Evolutionary conservation across 1,140 invertebrate genomes (phyloP).

Genomic region (Drosophila novamexicana): DNA sequence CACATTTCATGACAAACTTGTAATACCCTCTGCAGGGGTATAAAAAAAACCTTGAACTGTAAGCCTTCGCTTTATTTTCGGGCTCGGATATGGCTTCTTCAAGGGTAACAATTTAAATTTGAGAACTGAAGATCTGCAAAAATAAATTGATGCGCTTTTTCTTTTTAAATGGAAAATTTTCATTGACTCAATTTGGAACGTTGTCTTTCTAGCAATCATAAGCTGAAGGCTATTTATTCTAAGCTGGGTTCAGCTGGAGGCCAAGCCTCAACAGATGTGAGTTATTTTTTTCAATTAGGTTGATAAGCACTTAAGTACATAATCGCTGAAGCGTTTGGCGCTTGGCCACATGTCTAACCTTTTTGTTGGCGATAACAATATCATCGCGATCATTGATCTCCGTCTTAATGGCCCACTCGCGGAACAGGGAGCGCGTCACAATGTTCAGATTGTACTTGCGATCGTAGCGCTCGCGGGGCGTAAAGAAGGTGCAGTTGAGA

Average conservation of each 20-base stretch:
- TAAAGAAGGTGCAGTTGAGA: constrained; percentile 96
- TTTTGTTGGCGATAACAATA: constrained; percentile 91
- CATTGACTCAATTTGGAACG: neutral
- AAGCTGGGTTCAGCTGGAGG: constrained; percentile 28
- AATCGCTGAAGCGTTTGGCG: too few relatives aligned
- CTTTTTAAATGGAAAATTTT: constrained; percentile 8
- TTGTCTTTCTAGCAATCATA: neutral
- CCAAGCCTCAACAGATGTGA: constrained; percentile 15
- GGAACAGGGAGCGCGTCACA: constrained; percentile 91
- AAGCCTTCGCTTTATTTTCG: too few relatives aligned
- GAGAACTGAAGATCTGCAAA: neutral
- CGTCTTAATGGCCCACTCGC: constrained; percentile 91
- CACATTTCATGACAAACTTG: too few relatives aligned
- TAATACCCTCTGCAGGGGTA: too few relatives aligned
- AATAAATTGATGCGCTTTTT: neutral
- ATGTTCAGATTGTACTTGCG: constrained; percentile 93
- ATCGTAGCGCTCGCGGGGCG: constrained; percentile 90
- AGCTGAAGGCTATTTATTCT: neutral
- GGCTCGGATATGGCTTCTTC: neutral
- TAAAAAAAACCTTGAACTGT: too few relatives aligned
- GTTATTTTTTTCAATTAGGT: constrained; percentile 4
- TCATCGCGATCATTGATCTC: constrained; percentile 92
- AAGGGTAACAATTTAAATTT: neutral
- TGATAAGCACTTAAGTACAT: constrained; percentile 38
- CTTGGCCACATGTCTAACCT: constrained; percentile 81